Evolutionary conservation across 2,113 vertebrate genomes (phyloP).

Genomic region (Platichthys flesus): DNA sequence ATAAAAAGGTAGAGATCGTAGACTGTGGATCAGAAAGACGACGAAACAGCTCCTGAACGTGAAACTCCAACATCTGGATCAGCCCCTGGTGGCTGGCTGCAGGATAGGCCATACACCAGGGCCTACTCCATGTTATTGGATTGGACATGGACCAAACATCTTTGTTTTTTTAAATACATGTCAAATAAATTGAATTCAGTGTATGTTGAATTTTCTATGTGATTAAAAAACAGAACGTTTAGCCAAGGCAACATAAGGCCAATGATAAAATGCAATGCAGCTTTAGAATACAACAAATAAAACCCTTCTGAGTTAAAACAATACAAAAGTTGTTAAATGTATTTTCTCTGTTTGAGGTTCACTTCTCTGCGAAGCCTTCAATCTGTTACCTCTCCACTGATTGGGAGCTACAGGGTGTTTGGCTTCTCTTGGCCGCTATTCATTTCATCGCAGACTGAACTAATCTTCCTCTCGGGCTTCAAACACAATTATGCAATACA

Average conservation of each 20-base stretch:
- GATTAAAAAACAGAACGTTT: no score
- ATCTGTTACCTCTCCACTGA: background rate
- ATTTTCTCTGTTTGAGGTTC: background rate
- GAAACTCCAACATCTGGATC: no score
- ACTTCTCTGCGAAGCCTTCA: background rate
- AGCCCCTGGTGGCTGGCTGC: no score
- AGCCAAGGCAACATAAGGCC: background rate
- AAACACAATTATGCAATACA: conserved; percentile 40
- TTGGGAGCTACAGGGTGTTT: conserved; percentile 9
- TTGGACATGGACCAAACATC: no score
- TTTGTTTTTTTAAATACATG: no score
- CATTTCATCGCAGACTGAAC: conserved; percentile 8
- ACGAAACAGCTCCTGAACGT: no score
- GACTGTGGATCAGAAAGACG: no score
- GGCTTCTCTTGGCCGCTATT: conserved; percentile 18
- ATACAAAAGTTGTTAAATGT: background rate
- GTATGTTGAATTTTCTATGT: no score
- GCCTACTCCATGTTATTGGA: no score
- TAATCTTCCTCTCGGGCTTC: conserved; percentile 40
- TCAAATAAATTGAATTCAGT: no score
- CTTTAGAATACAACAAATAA: background rate
- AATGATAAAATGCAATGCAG: background rate
- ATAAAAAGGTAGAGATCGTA: no score
- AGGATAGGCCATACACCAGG: no score
- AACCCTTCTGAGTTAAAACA: background rate